phyloP scores from a whole-genome alignment of 2,113 vertebrate species.

The Nesoenas mayeri region DNA sequence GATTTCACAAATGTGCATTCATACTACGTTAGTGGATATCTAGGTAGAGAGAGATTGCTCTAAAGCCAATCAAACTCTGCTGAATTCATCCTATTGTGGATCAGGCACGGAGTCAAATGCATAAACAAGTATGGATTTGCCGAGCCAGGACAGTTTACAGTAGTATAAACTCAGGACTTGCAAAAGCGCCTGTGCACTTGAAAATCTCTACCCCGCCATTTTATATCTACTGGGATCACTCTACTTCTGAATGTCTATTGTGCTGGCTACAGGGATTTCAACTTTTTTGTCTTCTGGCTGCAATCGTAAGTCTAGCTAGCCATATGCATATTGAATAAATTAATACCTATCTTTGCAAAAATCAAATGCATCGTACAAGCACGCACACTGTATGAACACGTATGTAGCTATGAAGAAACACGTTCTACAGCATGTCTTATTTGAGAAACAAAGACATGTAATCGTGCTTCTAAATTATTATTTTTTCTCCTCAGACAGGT shows the following conservation, averaged over 20 bases:
- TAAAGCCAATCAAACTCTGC: neutral
- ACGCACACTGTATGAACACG: fast-evolving
- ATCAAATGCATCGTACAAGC: neutral
- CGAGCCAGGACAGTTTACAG: neutral
- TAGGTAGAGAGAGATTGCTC: neutral
- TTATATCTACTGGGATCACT: neutral
- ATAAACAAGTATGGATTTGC: neutral
- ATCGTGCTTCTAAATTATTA: neutral
- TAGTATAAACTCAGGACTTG: neutral
- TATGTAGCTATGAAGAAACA: neutral
- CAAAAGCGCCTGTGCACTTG: neutral
- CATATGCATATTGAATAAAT: neutral
- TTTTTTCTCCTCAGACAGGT: neutral
- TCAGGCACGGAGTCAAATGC: neutral
- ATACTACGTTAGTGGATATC: fast-evolving
- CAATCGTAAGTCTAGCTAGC: neutral
- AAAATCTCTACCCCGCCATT: neutral
- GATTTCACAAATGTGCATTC: neutral
- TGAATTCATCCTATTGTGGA: neutral
- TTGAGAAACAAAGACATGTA: neutral
- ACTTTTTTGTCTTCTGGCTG: constrained; percentile 24
- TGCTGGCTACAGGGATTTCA: neutral
- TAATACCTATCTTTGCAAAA: neutral
- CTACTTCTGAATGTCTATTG: neutral
- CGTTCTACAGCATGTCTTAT: fast-evolving